Conservation (phyloP, 2,113 vertebrate genomes). For the Microcebus tavaratra region DNA sequence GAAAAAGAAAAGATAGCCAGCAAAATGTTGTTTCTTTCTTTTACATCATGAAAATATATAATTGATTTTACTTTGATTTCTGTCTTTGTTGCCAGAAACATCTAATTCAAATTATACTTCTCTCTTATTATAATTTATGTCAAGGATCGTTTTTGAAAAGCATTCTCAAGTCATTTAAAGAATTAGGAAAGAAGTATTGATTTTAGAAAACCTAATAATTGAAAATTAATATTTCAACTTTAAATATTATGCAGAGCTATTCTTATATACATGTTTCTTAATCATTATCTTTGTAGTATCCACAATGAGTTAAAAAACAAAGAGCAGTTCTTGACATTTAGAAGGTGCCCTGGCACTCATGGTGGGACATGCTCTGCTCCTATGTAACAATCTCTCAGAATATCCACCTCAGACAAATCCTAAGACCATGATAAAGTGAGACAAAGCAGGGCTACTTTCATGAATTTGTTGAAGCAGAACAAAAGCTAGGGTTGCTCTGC, state of each 20-base stretch:
- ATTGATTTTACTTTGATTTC: constrained; percentile 39
- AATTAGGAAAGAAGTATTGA: not conserved
- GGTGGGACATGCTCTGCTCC: not conserved
- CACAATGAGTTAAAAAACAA: not conserved
- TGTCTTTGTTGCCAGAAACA: not conserved
- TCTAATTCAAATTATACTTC: not conserved
- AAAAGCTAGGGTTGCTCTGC: not conserved
- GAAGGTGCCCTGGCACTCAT: not conserved
- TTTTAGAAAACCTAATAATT: not conserved
- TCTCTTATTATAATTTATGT: not conserved
- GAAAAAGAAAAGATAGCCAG: not conserved
- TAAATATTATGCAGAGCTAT: not conserved
- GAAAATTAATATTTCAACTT: not conserved
- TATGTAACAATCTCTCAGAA: not conserved
- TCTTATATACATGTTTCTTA: not conserved
- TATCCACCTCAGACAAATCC: not conserved
- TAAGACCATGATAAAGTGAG: not conserved
- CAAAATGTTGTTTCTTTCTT: not conserved
- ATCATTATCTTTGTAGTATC: not conserved
- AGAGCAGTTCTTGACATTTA: not conserved
- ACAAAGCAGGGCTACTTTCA: not conserved
- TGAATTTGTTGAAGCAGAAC: not conserved
- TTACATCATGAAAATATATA: constrained; percentile 1
- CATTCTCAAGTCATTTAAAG: not conserved
- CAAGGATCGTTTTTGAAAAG: not conserved